Evolutionary conservation across 2,113 vertebrate species (phyloP).

Genomic region (Antigone vipio): DNA sequence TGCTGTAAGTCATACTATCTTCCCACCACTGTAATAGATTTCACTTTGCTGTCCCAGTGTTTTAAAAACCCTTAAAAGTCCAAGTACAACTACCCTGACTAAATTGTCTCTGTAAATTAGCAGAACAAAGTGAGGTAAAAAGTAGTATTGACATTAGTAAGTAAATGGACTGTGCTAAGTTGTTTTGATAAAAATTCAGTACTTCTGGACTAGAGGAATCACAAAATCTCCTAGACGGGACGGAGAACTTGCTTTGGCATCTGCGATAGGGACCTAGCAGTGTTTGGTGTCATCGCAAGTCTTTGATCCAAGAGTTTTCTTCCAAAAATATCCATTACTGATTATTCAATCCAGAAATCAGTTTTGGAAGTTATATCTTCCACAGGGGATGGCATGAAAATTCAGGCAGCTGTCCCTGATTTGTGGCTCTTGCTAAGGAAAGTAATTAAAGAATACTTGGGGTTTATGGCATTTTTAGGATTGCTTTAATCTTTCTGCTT

Average conservation of each 20-base stretch:
- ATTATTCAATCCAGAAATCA: background rate
- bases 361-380: background rate
- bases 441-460: constrained; percentile 11
- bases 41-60: constrained; percentile 35
- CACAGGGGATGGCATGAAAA: background rate
- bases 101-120: constrained; percentile 60
- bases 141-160: constrained; percentile 40
- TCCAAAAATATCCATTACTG: background rate
- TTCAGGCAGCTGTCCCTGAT: background rate
- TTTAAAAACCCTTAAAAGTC: constrained; percentile 57
- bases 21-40: constrained; percentile 35
- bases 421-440: background rate
- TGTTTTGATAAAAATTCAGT: constrained; percentile 39
- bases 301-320: background rate
- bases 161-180: constrained; percentile 18
- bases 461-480: background rate
- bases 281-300: background rate
- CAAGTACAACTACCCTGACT: constrained; percentile 30
- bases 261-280: fast-evolving
- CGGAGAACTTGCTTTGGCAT: background rate
- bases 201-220: background rate
- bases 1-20: constrained; percentile 38
- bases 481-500: constrained; percentile 29
- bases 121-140: constrained; percentile 47
- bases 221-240: background rate